Base-by-base conservation (phyloP, 1,140 invertebrate species). In the Dendroctonus valens region DNA sequence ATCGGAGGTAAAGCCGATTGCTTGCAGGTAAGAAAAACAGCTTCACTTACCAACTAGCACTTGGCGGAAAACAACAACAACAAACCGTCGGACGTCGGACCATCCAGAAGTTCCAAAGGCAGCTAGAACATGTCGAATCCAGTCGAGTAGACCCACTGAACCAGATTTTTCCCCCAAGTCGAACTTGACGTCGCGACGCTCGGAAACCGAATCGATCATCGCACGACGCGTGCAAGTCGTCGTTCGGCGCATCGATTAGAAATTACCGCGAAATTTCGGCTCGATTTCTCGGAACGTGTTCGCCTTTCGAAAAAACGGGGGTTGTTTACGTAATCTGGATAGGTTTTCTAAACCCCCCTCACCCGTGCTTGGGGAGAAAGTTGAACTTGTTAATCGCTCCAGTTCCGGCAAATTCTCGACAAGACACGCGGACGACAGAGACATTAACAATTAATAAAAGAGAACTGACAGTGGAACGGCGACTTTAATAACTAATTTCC, bases 231-330 rank as follows among this genome's bases (percentile, higher is more conserved):
- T 59, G 58, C 37, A 59, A 39, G 46, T 39, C 39, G 8, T 44
- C 55, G 55, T n/a, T 46, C 38, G 11, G 59, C 59, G 59, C 59
- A 61, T 61, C 59, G 59, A 61, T 61, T 42, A 52, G 38, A 41
- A 61, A 51, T 51, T 61, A 52, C 59, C 59, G 59, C 48, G 59
- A 61, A 61, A 61, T 61, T 61, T 52, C 59, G 40, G 40, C 52
- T 41, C 39, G 59, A 61, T 52, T 61, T 61, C 59, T 11, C 38
- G 39, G 59, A 61, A 61, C 26, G 44, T 41, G 59, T 52, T 61
- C 41, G 48, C 26, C 26, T 26, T 26, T 26, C 26, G 26, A 26
- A 26, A n/a, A 26, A 26, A 26, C 26, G 44, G 44, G 44, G 44
- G 44, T 46, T 11, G 8, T 12, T 46, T 46, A 12, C 12, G 8